Percentiles rank a stretch among this genome's conserved stretches.
phyloP scores from a whole-genome alignment of 1,140 invertebrate genomes.

The Brachionus calyciflorus region DNA sequence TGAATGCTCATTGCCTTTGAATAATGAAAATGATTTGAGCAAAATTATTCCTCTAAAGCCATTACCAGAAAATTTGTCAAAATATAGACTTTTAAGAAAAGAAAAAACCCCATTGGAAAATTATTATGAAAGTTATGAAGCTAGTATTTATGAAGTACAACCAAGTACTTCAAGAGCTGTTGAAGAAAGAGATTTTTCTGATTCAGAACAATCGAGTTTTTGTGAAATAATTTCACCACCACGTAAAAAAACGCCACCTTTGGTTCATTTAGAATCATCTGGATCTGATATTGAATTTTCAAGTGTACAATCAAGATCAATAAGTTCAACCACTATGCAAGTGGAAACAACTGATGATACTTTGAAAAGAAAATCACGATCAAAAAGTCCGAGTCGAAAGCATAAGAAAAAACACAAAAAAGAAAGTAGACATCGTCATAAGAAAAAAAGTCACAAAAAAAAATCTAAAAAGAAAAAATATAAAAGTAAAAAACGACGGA shows the following conservation, averaged over 20 bases:
- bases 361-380: background rate
- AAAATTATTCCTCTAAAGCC: background rate
- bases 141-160: background rate
- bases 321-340: background rate
- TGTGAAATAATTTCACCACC: slow-evolving; percentile 44
- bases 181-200: slow-evolving; percentile 12
- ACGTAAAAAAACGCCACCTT: slow-evolving; percentile 9
- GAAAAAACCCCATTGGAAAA: background rate
- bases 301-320: background rate
- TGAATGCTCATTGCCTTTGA: background rate
- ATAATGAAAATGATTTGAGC: background rate
- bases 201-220: slow-evolving; percentile 36
- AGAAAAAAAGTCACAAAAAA: slow-evolving; percentile 38
- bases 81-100: slow-evolving; percentile 31
- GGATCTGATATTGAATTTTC: background rate
- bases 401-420: background rate
- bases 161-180: background rate
- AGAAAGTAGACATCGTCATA: background rate
- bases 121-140: background rate
- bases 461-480: background rate
- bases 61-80: slow-evolving; percentile 9
- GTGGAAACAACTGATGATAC: background rate
- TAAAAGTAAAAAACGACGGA: background rate
- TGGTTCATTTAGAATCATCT: background rate
- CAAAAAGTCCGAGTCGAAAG: background rate